Conservation (phyloP, 2,797 vertebrate species). For the Gobio occitaniae region DNA sequence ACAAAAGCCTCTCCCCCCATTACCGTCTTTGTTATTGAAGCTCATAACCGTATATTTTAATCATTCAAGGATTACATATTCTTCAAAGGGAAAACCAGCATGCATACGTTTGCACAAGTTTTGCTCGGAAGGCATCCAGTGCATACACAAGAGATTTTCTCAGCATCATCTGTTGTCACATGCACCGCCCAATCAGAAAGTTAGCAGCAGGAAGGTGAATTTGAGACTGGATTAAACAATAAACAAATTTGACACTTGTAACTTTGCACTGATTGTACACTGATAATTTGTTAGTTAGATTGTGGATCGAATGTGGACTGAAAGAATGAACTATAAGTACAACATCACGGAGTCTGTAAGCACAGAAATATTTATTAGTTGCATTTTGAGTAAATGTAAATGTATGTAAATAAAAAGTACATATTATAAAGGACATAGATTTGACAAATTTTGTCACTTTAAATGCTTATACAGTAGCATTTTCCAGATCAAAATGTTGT, state of each 20-base stretch:
- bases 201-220: constrained; percentile 13
- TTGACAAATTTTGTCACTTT: background rate
- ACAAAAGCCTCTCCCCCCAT: constrained; percentile 46
- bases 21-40: constrained; percentile 51
- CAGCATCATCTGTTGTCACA: constrained; percentile 38
- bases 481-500: background rate
- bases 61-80: constrained; percentile 61
- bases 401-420: background rate
- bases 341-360: background rate
- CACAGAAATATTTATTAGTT: background rate
- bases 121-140: constrained; percentile 38
- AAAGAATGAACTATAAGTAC: background rate
- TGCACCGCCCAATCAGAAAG: constrained; percentile 4
- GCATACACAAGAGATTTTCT: constrained; percentile 45
- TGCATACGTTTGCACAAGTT: constrained; percentile 46
- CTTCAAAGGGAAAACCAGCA: constrained; percentile 50
- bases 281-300: background rate
- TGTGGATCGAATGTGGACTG: background rate
- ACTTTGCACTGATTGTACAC: background rate
- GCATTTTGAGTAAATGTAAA: background rate
- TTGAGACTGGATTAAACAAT: constrained; percentile 8
- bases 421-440: background rate
- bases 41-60: constrained; percentile 55
- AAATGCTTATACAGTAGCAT: background rate
- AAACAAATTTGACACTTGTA: background rate